Evolutionary conservation across 1,140 invertebrate genomes (phyloP), one percentile per base, ranked within the genome.

Genomic region (Aphis craccivora): DNA sequence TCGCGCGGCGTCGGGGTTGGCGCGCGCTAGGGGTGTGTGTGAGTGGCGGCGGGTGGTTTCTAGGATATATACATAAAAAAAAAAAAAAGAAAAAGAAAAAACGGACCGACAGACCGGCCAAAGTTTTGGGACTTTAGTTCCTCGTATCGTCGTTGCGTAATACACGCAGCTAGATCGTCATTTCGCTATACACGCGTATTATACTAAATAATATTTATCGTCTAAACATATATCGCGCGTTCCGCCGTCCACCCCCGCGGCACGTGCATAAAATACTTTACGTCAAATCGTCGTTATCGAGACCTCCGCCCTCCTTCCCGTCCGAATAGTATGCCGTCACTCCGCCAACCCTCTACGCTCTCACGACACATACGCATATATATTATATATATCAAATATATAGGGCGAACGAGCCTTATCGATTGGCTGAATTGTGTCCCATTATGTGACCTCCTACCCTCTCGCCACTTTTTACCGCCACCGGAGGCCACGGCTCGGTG

Each of bases 391-490:
- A 83, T 83, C 30, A 76, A 76, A 76, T 76, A 76, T 76, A 76
- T 76, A 76, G 60, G 60, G n/a, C 30, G 60, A 83, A 83, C 76
- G 76, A 83, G 76, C 76, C 76, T 83, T 83, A 83, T 83, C 76
- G 76, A 83, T 83, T 83, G 76, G 35, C 18, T 83, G 76, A 37
- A 83, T 37, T 83, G 76, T 83, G 76, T 83, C 76, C 76, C 35
- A 37, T 83, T 83, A 83, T 83, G 22, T 83, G 76, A 83, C 76
- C 76, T 83, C 22, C 35, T 83, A 37, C 30, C 60, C 60, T 76
- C 60, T n/a, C 60, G 60, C 4, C n/a, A n/a, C 60, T 18, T 76
- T 76, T n/a, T 76, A n/a, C 60, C 30, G 60, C 4, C 55, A 30
- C n/a, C 30, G n/a, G 55, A 60, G 60, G 14, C 60, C 60, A 76